A percentile compares a stretch with the other conserved stretches of the same genome.
phyloP scores from a whole-genome alignment of 2,888 invertebrate species.

The Tortricodes alternella region DNA sequence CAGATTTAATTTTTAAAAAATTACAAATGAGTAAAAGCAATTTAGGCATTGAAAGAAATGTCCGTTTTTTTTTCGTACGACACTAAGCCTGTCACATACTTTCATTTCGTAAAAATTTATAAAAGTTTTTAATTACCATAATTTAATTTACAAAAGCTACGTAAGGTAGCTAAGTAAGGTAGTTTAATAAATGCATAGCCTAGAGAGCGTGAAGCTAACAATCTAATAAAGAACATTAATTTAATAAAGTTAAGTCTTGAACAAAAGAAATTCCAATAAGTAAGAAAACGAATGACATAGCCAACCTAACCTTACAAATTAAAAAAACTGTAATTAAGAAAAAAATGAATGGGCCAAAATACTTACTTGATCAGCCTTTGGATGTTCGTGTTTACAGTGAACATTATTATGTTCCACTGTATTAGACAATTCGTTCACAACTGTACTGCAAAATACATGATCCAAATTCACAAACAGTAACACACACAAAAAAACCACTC shows the following conservation, averaged over 20 bases:
- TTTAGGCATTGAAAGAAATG: too few species aligned
- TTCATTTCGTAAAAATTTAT: too few species aligned
- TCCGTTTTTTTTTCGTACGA: too few species aligned
- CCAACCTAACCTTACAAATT: conserved; percentile 9
- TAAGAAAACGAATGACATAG: background rate
- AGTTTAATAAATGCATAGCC: too few species aligned
- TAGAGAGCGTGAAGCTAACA: conserved; percentile 5
- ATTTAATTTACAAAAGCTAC: too few species aligned
- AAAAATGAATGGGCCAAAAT: conserved; percentile 21
- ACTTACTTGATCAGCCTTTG: conserved; percentile 28
- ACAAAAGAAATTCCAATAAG: background rate
- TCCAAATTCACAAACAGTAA: conserved; percentile 46
- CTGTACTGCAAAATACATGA: conserved; percentile 47
- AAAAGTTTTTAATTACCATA: too few species aligned
- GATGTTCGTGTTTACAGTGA: conserved; percentile 81
- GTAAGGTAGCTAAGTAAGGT: too few species aligned
- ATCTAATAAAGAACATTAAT: conserved; percentile 5
- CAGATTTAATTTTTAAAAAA: conserved; percentile 8
- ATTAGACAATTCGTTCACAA: conserved; percentile 45
- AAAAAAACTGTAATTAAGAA: conserved; percentile 5
- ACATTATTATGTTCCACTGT: conserved; percentile 53
- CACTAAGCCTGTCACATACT: too few species aligned
- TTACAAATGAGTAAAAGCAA: background rate
- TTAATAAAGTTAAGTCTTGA: conserved; percentile 1
- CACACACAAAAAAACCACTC: conserved; percentile 48